Percentiles rank a stretch among this genome's conserved stretches.
These are phyloP conservation scores for Epinephelus moara DNA, from an alignment of 2,113 vertebrate species.

Conservation along the genomic window DNA sequence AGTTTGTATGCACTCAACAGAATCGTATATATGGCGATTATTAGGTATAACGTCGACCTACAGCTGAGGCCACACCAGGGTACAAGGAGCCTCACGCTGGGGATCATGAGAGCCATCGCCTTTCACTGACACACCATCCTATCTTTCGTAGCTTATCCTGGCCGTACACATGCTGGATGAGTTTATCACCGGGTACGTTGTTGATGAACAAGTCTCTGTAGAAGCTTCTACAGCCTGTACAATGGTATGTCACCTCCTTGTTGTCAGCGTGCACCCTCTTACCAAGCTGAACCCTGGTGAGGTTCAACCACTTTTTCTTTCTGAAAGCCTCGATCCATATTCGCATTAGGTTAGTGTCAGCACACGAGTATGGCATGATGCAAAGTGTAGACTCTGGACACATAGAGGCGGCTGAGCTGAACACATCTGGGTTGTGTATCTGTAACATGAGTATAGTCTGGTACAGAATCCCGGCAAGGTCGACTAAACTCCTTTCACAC, in stretches of 20 bases:
- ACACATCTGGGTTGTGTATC: accelerated
- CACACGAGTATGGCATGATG: background rate
- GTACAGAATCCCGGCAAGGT: slow-evolving; percentile 2
- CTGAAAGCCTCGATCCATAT: background rate
- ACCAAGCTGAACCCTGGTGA: background rate
- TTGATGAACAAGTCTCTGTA: background rate
- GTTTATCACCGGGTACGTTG: background rate
- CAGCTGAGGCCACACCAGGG: too few species aligned
- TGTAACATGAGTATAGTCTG: background rate
- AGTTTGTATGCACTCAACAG: too few species aligned
- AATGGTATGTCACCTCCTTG: background rate
- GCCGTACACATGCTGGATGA: background rate
- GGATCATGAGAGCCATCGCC: background rate
- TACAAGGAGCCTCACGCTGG: too few species aligned
- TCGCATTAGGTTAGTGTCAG: background rate
- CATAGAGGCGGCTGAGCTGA: background rate
- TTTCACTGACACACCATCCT: background rate
- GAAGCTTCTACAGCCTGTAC: background rate
- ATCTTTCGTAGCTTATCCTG: background rate
- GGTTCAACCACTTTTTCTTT: background rate
- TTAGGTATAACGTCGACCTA: too few species aligned
- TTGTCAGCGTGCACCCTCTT: background rate
- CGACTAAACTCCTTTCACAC: background rate
- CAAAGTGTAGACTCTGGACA: background rate
- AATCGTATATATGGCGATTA: background rate